Base-by-base conservation (phyloP, 1,140 invertebrate genomes). In the Brachionus rotundiformis region DNA sequence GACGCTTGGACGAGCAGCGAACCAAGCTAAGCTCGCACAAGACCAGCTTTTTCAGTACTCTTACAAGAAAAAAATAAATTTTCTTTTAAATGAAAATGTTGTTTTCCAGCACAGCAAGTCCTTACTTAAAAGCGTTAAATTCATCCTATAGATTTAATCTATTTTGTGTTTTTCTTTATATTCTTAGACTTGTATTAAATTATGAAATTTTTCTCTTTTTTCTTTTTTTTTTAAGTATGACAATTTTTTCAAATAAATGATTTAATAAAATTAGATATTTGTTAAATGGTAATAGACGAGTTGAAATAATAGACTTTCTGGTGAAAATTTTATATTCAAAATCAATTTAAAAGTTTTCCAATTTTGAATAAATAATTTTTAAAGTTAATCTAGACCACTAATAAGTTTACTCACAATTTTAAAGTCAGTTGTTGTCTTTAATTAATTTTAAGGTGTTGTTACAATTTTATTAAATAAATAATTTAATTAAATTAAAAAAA, bases 1-100 rank as follows among this genome's bases (percentile, higher is more conserved):
- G 93, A 11, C 91, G 96, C 6, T 83, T 88, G 25, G 87, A 89
- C 39, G 87, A 87, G 81, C 88, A 89, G 83, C 82, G 88, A 44
- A 73, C 68, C 8, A 41, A 73, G 25, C 5, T 73, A 23, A 73
- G 44, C 27, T 65, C 61, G 33, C 63, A 68, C 29, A 31, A 68
- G 8, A 36, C 29, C 29, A 31, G 63, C 6, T 68, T 68, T 8
- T 68, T 68, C 31, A 36, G 63, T 11, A 44, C 36, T 44, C 41
- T 73, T 23, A 25, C 19, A 41, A 19, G 36, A 25, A 44, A 25
- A 4, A 73, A 73, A 73, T 44, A 44, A 19, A 54, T 54, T 54
- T 54, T 54, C 19, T 19, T 54, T 54, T 54, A 54, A 54, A 54
- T 54, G 47, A 54, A 54, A 54, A 54, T 54, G n/a, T 54, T 54